Percentiles rank a stretch among this genome's conserved stretches.
These are phyloP conservation scores for Margaritifera margaritifera DNA, from an alignment of 2,888 invertebrate genomes.

Conservation along the genomic window DNA sequence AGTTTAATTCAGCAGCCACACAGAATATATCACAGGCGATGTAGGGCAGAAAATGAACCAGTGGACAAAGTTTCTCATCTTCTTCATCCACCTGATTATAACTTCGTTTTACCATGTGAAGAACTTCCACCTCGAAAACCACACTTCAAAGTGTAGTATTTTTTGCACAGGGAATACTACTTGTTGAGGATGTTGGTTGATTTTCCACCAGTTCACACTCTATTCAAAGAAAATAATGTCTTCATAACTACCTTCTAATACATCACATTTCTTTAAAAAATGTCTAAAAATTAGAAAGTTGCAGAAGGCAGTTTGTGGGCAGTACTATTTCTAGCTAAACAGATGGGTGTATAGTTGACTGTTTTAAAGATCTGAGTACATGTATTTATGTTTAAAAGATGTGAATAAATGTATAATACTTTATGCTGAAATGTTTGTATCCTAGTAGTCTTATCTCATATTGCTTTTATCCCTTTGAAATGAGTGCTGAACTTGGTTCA, in stretches of 20 bases:
- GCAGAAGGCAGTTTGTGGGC: no score
- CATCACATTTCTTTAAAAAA: no score
- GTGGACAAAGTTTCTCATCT: conserved; percentile 58
- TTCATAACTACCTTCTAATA: neutral
- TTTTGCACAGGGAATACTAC: neutral
- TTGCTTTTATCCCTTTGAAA: no score
- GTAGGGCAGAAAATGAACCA: conserved; percentile 53
- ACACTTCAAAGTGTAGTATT: conserved; percentile 58
- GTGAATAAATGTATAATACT: no score
- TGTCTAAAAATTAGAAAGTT: no score
- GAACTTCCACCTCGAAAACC: conserved; percentile 61
- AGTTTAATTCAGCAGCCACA: conserved; percentile 24
- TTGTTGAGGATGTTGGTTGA: neutral
- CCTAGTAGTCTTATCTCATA: no score
- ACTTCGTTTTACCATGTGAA: conserved; percentile 37
- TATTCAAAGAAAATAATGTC: neutral
- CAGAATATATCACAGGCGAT: conserved; percentile 48
- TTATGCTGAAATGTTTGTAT: no score
- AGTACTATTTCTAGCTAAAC: no score
- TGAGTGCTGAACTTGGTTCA: no score
- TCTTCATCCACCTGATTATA: conserved; percentile 51
- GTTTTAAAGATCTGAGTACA: no score
- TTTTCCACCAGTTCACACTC: neutral
- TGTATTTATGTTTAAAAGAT: no score
- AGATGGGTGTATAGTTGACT: no score